These are phyloP conservation scores for Nasonia vitripennis DNA, from an alignment of 1,140 invertebrate species.

Conservation along the genomic window DNA sequence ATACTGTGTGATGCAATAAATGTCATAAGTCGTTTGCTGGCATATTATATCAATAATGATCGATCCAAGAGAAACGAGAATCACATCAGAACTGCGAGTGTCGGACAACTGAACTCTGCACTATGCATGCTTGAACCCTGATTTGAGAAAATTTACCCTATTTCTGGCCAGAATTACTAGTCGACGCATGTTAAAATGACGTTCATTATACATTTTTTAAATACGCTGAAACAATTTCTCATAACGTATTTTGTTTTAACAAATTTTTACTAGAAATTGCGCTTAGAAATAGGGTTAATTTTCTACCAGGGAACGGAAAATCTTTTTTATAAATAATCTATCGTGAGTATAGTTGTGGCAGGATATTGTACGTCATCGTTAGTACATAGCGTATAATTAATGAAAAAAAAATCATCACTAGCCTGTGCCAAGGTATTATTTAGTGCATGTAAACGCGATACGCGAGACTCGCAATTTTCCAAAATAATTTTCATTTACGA, in stretches of 20 bases:
- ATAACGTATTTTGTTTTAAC: too few relatives aligned
- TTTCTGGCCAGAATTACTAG: too few relatives aligned
- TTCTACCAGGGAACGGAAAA: neutral
- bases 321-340: neutral
- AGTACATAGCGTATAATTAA: too few relatives aligned
- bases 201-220: too few relatives aligned
- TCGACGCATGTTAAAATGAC: too few relatives aligned
- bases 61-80: neutral
- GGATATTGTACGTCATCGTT: neutral
- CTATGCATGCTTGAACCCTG: neutral
- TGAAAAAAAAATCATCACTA: neutral
- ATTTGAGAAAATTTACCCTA: too few relatives aligned
- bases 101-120: neutral
- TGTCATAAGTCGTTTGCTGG: neutral
- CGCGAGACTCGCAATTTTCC: too few relatives aligned
- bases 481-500: too few relatives aligned
- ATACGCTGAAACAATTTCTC: too few relatives aligned
- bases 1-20: constrained; percentile 22
- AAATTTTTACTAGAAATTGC: too few relatives aligned
- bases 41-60: constrained; percentile 14
- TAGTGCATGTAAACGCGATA: neutral
- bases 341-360: neutral
- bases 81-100: neutral
- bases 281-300: too few relatives aligned
- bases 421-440: neutral